Base-by-base conservation (phyloP, 1,140 invertebrate genomes). In the Aphelenchoides avenae region DNA sequence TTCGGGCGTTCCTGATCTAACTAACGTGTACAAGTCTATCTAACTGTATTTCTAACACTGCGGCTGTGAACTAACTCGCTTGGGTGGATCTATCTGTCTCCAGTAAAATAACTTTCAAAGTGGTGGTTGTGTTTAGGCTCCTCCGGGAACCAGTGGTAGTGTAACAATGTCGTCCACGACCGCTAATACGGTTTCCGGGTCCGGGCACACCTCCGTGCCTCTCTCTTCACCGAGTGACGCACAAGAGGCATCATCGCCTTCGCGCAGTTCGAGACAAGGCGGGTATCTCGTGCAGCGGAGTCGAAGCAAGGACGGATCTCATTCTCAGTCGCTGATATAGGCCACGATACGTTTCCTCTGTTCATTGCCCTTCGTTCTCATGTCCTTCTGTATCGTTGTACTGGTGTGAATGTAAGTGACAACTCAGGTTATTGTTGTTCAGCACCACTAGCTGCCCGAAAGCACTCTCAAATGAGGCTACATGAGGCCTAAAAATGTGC, bases 21-120 rank as follows among this genome's bases (percentile, higher is more conserved):
- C 20, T 13, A 13, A 39, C 43, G 22, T 52, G 47, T 9, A 22
- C 13, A 24, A 11, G 20, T 26, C 47, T 20, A 52, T 26, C 13
- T 3, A 24, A 56, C 15, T 26, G 48, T 7, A 9, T 13, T 11
- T 34, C 13, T 47, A 11, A 9, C 47, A 49, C 54, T 49, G 9
- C 22, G 47, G 9, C 11, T 47, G 47, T 52, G 47, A 49, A 7
- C 22, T n/a, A 44, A 44, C 13, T 44, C 1, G 24, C 15, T 18
- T 18, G 24, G 18, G 15, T 39, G 24, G 24, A 18, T 3, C 37
- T 1, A 39, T 1, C 15, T 18, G 24, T 39, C 37, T 39, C 37
- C 37, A 39, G 37, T 39, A 20, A 39, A 39, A 18, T 18, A 39
- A 39, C 24, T 15, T 39, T 3, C 15, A 18, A 39, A 39, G n/a